Base-by-base conservation (phyloP, 1,140 invertebrate species). In the Megathymus violae region DNA sequence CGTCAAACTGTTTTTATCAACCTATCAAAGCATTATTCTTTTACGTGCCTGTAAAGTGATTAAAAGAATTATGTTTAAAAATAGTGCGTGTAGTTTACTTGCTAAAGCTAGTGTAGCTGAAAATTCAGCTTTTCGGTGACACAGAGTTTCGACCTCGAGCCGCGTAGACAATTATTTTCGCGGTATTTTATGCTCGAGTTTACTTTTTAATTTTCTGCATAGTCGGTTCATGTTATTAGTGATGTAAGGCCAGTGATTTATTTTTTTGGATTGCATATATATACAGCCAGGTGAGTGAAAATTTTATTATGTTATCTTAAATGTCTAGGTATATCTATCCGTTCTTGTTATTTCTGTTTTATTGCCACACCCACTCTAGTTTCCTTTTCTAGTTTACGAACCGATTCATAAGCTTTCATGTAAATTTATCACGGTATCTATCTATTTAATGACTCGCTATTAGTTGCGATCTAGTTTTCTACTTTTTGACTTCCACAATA, bases 41-140 rank as follows among this genome's bases (percentile, higher is more conserved):
- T 59, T 47, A 59, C 46, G 54, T 59, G 54, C 38, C 38, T 43
- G 16, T 22, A 47, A 59, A 59, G 27, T 59, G 43, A 59, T 64
- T 50, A 51, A 41, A 67, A 70, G 63, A 58, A 77, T 76, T 66
- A 80, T 85, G 77, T 71, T 73, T 74, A 80, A 73, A 80, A 81
- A 82, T 81, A 82, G 80, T 81, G 70, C 62, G 36, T 50, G 41
- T 22, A 61, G 50, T 66, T 74, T 72, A 69, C 61, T 58, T 52
- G 43, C 13, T 14, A 67, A 40, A 65, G 60, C 64, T 34, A 47
- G 61, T 68, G 54, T 54, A 66, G 46, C 51, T 40, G 66, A 50
- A 70, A 72, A 71, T 68, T 65, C 70, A 63, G 56, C 61, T 46
- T 69, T 76, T 76, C 71, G 76, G 80, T 78, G 74, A 81, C 78